phyloP scores from a whole-genome alignment of 2,113 vertebrate genomes.

The Labeo catla region DNA sequence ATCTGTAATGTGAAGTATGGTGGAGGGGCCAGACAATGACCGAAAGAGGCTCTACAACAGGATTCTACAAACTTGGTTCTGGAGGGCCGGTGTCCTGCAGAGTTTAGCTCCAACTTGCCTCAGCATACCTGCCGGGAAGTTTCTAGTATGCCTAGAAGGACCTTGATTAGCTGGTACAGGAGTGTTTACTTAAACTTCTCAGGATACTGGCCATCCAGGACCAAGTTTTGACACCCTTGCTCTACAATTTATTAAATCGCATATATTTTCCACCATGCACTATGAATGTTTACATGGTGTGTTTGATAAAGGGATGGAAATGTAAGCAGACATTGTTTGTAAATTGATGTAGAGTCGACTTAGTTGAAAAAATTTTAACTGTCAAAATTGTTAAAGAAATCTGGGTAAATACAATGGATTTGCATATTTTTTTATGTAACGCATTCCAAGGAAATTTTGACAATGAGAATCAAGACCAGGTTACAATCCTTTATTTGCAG shows the following conservation, averaged over 20 bases:
- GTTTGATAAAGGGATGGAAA: background rate
- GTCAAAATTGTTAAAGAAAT: too few relatives aligned
- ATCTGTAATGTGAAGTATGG: background rate
- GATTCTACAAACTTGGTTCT: too few relatives aligned
- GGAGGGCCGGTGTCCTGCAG: too few relatives aligned
- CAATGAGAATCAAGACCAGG: background rate
- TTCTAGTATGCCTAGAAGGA: too few relatives aligned
- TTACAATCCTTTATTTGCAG: constrained; percentile 68
- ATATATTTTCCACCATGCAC: background rate
- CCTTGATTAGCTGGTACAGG: too few relatives aligned
- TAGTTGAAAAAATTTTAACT: background rate
- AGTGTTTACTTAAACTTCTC: too few relatives aligned
- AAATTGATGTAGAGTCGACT: background rate
- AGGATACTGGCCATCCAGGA: too few relatives aligned
- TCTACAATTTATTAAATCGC: background rate
- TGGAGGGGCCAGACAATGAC: background rate
- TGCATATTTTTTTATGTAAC: background rate
- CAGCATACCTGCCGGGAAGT: too few relatives aligned
- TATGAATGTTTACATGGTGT: background rate
- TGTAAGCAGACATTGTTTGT: background rate
- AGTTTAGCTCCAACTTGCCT: too few relatives aligned
- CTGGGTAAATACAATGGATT: too few relatives aligned
- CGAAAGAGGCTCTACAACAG: background rate
- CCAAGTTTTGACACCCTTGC: too few relatives aligned
- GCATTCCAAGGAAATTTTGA: background rate